Conservation (phyloP, 2,113 vertebrate species). For the Tamias sibiricus region DNA sequence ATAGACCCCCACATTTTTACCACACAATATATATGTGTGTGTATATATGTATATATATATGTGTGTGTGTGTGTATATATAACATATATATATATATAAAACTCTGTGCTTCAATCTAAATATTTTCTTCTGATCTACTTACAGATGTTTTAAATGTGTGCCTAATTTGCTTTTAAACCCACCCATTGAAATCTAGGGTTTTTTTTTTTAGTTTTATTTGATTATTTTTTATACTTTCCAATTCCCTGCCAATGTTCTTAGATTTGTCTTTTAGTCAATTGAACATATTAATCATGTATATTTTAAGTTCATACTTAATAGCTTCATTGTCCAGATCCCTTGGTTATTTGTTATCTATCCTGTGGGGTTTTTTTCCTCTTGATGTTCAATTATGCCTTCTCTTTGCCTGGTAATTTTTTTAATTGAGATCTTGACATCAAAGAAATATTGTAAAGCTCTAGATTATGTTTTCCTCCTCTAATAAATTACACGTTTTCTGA, state of each 20-base stretch:
- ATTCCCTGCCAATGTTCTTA: neutral
- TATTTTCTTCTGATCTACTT: neutral
- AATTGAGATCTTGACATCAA: neutral
- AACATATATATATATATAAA: no score
- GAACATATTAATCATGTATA: neutral
- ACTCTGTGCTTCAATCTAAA: neutral
- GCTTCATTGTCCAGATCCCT: neutral
- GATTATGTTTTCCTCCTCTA: neutral
- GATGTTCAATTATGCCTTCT: neutral
- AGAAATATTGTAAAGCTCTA: neutral
- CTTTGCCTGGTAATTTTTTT: neutral
- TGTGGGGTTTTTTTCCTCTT: neutral
- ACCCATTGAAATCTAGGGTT: neutral
- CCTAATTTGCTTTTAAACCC: neutral
- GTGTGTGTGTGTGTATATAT: no score
- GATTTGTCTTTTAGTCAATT: conserved; percentile 21
- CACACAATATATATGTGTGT: neutral
- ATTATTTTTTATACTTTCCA: neutral
- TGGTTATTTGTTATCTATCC: neutral
- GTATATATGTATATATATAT: no score
- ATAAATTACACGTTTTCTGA: neutral
- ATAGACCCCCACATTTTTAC: neutral
- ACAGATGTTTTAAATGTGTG: neutral
- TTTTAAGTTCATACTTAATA: conserved; percentile 8
- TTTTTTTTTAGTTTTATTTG: neutral